A percentile compares a stretch with the other conserved stretches of the same genome.
Evolutionary conservation across 2,888 invertebrate species (phyloP).

Genomic region (Didymodactylos carnosus): DNA sequence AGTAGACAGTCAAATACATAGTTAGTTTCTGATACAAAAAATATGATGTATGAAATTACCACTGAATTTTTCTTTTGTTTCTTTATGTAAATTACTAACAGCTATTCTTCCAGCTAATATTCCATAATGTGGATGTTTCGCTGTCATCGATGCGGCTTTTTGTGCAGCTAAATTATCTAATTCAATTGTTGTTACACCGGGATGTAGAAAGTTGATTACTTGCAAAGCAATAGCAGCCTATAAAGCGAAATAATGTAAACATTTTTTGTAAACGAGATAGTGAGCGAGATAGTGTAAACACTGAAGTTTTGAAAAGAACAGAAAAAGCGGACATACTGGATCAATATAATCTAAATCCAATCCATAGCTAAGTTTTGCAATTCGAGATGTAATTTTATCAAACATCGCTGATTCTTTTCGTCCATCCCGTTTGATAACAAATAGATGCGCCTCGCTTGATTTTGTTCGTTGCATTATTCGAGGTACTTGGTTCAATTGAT

Average conservation of each 20-base stretch:
- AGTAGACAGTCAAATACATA: conserved; percentile 5
- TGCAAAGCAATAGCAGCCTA: conserved; percentile 41
- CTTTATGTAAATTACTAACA: conserved; percentile 89
- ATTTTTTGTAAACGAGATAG: too few relatives aligned
- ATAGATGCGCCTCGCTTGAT: not conserved
- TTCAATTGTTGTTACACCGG: conserved; percentile 68
- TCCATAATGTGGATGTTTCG: conserved; percentile 85
- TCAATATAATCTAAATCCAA: conserved; percentile 86
- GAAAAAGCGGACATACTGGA: conserved; percentile 69
- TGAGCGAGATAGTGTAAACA: not conserved
- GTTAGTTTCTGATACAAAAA: conserved; percentile 3
- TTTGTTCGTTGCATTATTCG: not conserved
- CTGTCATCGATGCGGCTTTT: conserved; percentile 92
- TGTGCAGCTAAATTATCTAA: conserved; percentile 92
- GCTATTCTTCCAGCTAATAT: conserved; percentile 55
- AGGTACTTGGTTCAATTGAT: too few relatives aligned
- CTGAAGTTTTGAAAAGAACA: not conserved
- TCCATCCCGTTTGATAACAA: conserved; percentile 45
- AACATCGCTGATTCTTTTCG: conserved; percentile 74
- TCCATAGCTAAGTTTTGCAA: conserved; percentile 80
- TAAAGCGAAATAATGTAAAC: not conserved
- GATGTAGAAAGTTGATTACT: conserved; percentile 58
- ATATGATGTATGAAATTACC: conserved; percentile 21
- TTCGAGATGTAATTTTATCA: conserved; percentile 90
- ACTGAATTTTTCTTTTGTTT: conserved; percentile 71